Evolutionary conservation across 1,140 invertebrate genomes (phyloP).

Genomic region (Lamellibrachia luymesi): DNA sequence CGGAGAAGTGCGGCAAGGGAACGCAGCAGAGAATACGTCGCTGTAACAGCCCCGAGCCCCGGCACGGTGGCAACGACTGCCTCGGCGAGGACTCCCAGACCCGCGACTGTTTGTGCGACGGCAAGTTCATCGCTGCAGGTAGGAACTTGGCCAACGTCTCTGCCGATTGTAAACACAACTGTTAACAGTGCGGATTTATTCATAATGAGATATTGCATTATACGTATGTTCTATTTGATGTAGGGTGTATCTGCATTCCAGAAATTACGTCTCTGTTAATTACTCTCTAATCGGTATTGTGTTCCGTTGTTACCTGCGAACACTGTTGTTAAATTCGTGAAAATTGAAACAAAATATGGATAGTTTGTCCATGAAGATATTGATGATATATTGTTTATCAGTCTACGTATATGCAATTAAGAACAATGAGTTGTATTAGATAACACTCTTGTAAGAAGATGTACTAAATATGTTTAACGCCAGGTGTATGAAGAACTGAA

Average conservation of each 20-base stretch:
- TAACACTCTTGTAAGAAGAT: no score
- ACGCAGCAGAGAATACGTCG: slow-evolving; percentile 34
- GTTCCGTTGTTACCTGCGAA: no score
- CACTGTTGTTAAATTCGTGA: no score
- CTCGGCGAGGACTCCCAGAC: slow-evolving; percentile 37
- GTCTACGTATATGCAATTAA: neutral
- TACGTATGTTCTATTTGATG: no score
- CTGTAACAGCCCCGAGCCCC: slow-evolving; percentile 45
- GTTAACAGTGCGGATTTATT: no score
- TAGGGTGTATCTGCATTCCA: no score
- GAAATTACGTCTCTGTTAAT: no score
- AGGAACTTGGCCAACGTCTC: neutral
- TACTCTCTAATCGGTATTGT: no score
- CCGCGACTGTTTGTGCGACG: slow-evolving; percentile 42
- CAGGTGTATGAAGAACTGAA: no score
- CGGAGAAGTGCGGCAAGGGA: slow-evolving; percentile 42
- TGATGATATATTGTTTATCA: neutral
- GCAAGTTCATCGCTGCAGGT: slow-evolving; percentile 27
- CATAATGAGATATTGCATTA: no score
- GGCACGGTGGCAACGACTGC: slow-evolving; percentile 41
- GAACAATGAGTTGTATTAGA: neutral
- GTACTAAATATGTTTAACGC: no score
- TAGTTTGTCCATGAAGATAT: neutral
- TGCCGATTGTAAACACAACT: no score
- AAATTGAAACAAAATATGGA: neutral